Evolutionary conservation across 2,888 invertebrate species (phyloP), one percentile per base, ranked within the genome.

Genomic region (Cryptophagus acutangulus): DNA sequence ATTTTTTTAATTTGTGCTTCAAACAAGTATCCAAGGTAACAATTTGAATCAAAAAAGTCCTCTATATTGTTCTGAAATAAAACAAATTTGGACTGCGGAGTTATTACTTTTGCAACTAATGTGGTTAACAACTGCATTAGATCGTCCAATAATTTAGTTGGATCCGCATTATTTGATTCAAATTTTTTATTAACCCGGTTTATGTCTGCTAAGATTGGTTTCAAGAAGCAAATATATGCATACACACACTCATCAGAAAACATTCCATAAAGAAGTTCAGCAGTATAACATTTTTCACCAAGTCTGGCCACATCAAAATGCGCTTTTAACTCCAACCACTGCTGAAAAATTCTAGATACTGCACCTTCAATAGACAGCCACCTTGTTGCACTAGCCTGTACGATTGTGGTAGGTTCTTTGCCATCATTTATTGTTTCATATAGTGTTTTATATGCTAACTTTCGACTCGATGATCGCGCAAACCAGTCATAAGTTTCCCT

Each of bases 191-290:
- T 50, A 8, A 47, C 44, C 16, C 39, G 41, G 45, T 56, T 46
- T 14, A 57, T 43, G 3, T 55, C 50, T 2, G 34, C 36, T 25
- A 58, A 41, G 35, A 52, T 51, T 14, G 53, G 52, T 25, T 49
- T 38, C 3, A 57, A 37, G 25, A 55, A 51, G 12, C 41, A 40
- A 16, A 59, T 13, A 33, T 52, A 59, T 9, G 45, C 42, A 30
- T 49, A 48, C 45, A 59, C 55, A 12, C 13, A 36, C 3, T 51
- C 47, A 41, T 58, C 54, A 16, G 30, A 26, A 34, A 55, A 57
- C 43, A 61, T 52, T 13, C 41, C 30, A 31, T 51, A 48, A 9
- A 31, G 28, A 4, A 6, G 5, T 28, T 28, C 28, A 13, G 28
- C 28, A 4, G 10, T 5, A 12, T 6, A 10, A 28, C 28, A 28